Evolutionary conservation across 2,797 vertebrate species (phyloP).

Genomic region (Diplodus sargus): DNA sequence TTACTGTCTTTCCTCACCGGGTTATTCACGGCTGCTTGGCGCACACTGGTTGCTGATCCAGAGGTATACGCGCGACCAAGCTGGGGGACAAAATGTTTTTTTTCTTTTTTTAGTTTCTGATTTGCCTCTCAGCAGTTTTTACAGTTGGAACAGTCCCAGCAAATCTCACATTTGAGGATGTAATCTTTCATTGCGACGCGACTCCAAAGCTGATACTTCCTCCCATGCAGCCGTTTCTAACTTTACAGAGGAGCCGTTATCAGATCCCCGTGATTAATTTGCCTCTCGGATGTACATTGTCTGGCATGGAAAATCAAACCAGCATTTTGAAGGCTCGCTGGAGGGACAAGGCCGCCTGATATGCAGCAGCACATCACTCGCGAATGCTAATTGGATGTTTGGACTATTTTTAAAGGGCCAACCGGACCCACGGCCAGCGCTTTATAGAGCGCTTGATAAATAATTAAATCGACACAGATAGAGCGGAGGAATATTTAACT

Average conservation of each 20-base stretch:
- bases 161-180: conserved; percentile 35
- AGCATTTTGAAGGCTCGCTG: conserved; percentile 61
- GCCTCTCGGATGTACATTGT: conserved; percentile 51
- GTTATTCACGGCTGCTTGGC: conserved; percentile 35
- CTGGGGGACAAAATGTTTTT: background rate
- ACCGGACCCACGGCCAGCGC: conserved; percentile 50
- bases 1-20: conserved; percentile 22
- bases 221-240: conserved; percentile 43
- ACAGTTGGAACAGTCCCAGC: conserved; percentile 13
- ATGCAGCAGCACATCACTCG: conserved; percentile 55
- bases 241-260: conserved; percentile 60
- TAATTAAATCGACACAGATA: conserved; percentile 77
- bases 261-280: conserved; percentile 67
- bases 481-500: conserved; percentile 73
- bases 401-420: conserved; percentile 72
- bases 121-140: conserved; percentile 10
- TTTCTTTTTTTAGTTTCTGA: background rate
- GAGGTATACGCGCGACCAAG: background rate
- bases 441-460: conserved; percentile 71
- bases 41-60: conserved; percentile 12
- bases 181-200: conserved; percentile 37
- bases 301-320: conserved; percentile 68
- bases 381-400: conserved; percentile 72
- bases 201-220: conserved; percentile 46
- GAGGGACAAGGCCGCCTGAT: conserved; percentile 57